Base-by-base conservation (phyloP, 2,888 invertebrate genomes). In the Aricia artaxerxes region DNA sequence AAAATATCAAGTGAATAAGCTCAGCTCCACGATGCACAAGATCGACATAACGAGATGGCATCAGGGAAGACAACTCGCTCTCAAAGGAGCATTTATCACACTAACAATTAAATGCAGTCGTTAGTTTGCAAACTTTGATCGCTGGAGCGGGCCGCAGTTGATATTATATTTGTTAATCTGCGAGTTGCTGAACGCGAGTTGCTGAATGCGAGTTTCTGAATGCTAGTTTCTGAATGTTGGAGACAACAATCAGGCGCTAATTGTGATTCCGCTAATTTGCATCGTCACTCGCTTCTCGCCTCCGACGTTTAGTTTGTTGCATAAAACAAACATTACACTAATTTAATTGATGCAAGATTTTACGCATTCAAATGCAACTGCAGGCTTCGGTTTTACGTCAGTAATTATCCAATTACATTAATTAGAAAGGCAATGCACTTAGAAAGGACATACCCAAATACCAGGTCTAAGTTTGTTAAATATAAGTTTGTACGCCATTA, bases 221-320 rank as follows among this genome's bases (percentile, higher is more conserved):
- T 91, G 88, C 88, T 87, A 87, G 86, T 87, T 88, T 88, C 88
- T 87, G 86, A 84, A 87, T 87, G 86, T 87, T 88, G 88, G 88
- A 87, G 86, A 84, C 87, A 88, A 89, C 91, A 91, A 91, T 92
- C 88, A 88, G 88, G 89, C 86, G 86, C 90, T 91, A 92, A 92
- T 92, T 92, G 92, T 89, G 88, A 92, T 92, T 92, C 90, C 86
- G 87, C 89, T 90, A 91, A 92, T 92, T 92, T 91, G 89, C 91
- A 92, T 91, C 87, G 87, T 87, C 78, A 44, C 49, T 49, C 84
- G 85, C 86, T 72, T 72, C 78, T 38, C 69, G 78, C 72, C 78
- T 53, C 78, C 72, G 72, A 72, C 49, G 53, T 86, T 87, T 86
- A 84, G 61, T 78, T 78, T 78, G 69, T 44, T 57, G 40, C 64